Conservation (phyloP, 92 coral and sea anemone species). For the Galaxea fascicularis region DNA sequence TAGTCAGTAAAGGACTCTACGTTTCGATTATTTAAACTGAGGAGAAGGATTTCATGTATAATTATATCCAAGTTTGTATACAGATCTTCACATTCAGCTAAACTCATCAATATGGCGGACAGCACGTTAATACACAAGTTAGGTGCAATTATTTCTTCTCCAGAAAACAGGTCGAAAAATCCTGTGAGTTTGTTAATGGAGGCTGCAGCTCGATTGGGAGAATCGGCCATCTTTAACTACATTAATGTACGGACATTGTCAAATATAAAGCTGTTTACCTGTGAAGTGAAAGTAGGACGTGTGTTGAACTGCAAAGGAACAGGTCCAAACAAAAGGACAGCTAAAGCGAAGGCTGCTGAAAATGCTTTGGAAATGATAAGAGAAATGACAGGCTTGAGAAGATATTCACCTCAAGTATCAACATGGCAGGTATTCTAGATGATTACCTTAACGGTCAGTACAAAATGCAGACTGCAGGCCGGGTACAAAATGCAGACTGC, state of each 20-base stretch:
- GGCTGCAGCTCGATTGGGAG: conserved; percentile 46
- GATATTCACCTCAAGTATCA: background rate
- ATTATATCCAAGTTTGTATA: too few relatives aligned
- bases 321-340: conserved; percentile 71
- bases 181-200: conserved; percentile 66
- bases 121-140: conserved; percentile 19
- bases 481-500: too few relatives aligned
- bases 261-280: conserved; percentile 30
- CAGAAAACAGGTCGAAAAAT: conserved; percentile 52
- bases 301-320: conserved; percentile 36
- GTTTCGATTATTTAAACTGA: too few relatives aligned
- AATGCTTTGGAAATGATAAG: conserved; percentile 41
- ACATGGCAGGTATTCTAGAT: too few relatives aligned
- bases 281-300: conserved; percentile 62
- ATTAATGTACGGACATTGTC: conserved; percentile 32
- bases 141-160: conserved; percentile 30
- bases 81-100: too few relatives aligned
- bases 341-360: conserved; percentile 73
- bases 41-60: too few relatives aligned
- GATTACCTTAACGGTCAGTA: too few relatives aligned
- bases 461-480: too few relatives aligned
- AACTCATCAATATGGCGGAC: conserved; percentile 41
- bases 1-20: too few relatives aligned
- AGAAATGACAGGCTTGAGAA: background rate
- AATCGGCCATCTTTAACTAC: conserved; percentile 18